Evolutionary conservation across 2,888 invertebrate genomes (phyloP), one percentile per base, ranked within the genome.

Genomic region (Cybosia mesomella): DNA sequence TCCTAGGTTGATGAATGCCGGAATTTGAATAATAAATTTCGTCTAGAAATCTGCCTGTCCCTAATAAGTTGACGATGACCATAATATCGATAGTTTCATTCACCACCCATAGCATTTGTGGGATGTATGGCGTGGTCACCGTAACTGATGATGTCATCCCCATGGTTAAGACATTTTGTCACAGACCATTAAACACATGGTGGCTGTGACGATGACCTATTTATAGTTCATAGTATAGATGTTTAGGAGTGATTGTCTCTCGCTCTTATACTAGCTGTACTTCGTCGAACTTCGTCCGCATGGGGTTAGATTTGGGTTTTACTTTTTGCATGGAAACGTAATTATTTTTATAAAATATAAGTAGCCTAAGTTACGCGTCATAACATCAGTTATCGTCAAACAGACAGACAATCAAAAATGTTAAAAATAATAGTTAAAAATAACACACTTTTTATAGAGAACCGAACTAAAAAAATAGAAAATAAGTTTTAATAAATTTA

Each of bases 101-200:
- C 49, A 9, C 49, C n/a, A n/a, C 9, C 49, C n/a, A n/a, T 49
- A 49, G 18, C 49, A 49, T n/a, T 49, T n/a, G n/a, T 49, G 49
- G 49, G 49, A n/a, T n/a, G n/a, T 4, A 49, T 49, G 49, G n/a
- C n/a, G 18, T 49, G n/a, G 49, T 8, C n/a, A 49, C 49, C 49
- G 9, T 49, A 9, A 49, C 49, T 49, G 49, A 43, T 43, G 43
- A n/a, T n/a, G 8, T 49, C 49, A 49, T 49, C n/a, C 8, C 49
- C 49, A 49, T 49, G 49, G 49, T 49, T n/a, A n/a, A 49, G n/a
- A 49, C n/a, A 49, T 49, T 49, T 49, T 2, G 49, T n/a, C 49
- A 49, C 49, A 49, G 49, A n/a, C n/a, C 49, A 49, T 49, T 43
- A 49, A 49, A 49, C 49, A 49, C 49, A 49, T 49, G 49, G 49